Conservation (phyloP, 2,888 invertebrate genomes). For the Drosophila ustulata region DNA sequence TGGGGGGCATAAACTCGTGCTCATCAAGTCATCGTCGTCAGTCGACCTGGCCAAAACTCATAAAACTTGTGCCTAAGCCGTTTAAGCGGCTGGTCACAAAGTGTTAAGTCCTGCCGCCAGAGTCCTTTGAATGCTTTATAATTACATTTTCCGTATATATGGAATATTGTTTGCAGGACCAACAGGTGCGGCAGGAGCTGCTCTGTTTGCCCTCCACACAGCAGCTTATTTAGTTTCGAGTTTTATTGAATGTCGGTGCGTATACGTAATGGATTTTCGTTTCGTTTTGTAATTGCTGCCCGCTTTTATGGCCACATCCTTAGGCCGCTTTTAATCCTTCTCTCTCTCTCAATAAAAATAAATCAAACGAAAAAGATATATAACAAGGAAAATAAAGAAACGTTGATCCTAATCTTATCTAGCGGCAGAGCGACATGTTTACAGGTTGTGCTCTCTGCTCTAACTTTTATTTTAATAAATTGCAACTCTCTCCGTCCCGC, state of each 20-base stretch:
- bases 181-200: constrained; percentile 57
- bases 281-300: constrained; percentile 60
- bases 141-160: constrained; percentile 70
- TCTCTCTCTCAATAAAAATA: constrained; percentile 35
- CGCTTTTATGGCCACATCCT: constrained; percentile 50
- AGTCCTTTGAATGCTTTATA: constrained; percentile 73
- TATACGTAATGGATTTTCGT: constrained; percentile 54
- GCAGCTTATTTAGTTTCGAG: constrained; percentile 63
- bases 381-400: neutral
- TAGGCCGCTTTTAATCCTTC: constrained; percentile 35
- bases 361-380: constrained; percentile 31
- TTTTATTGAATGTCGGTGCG: constrained; percentile 66
- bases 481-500: neutral
- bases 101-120: constrained; percentile 67
- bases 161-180: constrained; percentile 22
- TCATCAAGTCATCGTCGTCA: constrained; percentile 17
- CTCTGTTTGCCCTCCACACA: neutral
- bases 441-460: constrained; percentile 16
- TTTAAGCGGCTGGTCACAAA: constrained; percentile 73
- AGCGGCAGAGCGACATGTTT: constrained; percentile 36
- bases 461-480: constrained; percentile 28
- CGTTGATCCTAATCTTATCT: constrained; percentile 47
- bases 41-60: constrained; percentile 42
- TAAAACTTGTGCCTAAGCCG: constrained; percentile 72
- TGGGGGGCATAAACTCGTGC: constrained; percentile 10